Evolutionary conservation across 1,140 invertebrate genomes (phyloP), one percentile per base, ranked within the genome.

Genomic region (Euglossa dilemma): DNA sequence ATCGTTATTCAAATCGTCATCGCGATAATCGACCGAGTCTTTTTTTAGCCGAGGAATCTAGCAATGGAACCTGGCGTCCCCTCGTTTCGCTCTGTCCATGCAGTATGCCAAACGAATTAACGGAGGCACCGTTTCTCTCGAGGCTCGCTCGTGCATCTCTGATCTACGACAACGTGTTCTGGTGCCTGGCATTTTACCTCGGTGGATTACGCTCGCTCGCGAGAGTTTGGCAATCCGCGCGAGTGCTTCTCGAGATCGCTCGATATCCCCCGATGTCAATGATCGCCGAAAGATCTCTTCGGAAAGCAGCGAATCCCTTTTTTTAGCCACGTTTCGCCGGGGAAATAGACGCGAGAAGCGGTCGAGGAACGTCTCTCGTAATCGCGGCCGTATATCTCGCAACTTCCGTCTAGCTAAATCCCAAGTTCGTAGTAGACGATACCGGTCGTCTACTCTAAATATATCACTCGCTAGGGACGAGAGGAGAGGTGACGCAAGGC

Each of bases 361-460:
- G 12, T 7, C 45, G n/a, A 25, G 14, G 57, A 61, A 61, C n/a
- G 50, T 52, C 2, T 59, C 57, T 61, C 14, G n/a, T 61, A 61
- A 25, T 23, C n/a, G 25, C 11, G 23, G 3, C 23, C 45, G 23
- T 70, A 28, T 28, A 23, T 23, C 52, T 71, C 20, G 7, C 36
- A 71, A 52, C 47, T 12, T 54, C 54, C 11, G 8, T 25, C 25
- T 8, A 57, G 64, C 23, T n/a, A 47, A 43, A n/a, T 43, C 4
- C 1, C 11, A n/a, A 57, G 54, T 5, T 57, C 36, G 20, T 57
- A 43, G 20, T 20, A 43, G 28, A 11, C 23, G 14, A 56, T 43
- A 43, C 28, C 23, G 28, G 43, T 36, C 12, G 18, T n/a, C n/a
- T 36, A 72, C 43, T 69, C 56, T 79, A 79, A 79, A 79, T 79